Evolutionary conservation across 1,140 invertebrate genomes (phyloP).

Genomic region (Cyclargus thomasi): DNA sequence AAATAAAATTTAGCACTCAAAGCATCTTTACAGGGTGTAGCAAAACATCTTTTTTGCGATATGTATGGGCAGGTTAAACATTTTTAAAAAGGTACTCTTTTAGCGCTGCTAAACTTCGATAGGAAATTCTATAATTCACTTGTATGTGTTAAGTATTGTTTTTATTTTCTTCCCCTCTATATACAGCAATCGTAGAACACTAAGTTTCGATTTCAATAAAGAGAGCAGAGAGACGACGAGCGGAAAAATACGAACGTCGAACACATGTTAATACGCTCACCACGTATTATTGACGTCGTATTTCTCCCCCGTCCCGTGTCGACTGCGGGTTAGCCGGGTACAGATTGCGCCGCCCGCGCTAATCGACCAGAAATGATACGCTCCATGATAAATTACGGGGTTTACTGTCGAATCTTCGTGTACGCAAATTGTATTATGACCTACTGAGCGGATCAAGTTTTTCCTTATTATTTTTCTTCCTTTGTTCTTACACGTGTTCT

Average conservation of each 20-base stretch:
- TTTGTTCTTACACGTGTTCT: neutral
- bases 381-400: conserved; percentile 45
- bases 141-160: no score
- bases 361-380: conserved; percentile 68
- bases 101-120: no score
- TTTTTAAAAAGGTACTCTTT: no score
- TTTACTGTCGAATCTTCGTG: neutral
- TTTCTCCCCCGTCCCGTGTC: conserved; percentile 23
- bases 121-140: no score
- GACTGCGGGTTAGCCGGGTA: conserved; percentile 24
- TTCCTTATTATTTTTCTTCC: neutral
- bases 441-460: conserved; percentile 20
- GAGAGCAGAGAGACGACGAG: no score
- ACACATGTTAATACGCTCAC: neutral
- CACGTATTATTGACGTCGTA: conserved; percentile 25
- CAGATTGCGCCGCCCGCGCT: conserved; percentile 53
- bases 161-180: no score
- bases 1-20: no score
- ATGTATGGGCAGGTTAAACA: no score
- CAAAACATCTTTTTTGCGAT: no score
- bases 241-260: neutral
- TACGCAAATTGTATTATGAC: conserved; percentile 15
- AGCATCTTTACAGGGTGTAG: no score
- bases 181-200: no score
- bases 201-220: no score